These are phyloP conservation scores for Diaperis boleti DNA, from an alignment of 2,888 invertebrate species.

Conservation along the genomic window DNA sequence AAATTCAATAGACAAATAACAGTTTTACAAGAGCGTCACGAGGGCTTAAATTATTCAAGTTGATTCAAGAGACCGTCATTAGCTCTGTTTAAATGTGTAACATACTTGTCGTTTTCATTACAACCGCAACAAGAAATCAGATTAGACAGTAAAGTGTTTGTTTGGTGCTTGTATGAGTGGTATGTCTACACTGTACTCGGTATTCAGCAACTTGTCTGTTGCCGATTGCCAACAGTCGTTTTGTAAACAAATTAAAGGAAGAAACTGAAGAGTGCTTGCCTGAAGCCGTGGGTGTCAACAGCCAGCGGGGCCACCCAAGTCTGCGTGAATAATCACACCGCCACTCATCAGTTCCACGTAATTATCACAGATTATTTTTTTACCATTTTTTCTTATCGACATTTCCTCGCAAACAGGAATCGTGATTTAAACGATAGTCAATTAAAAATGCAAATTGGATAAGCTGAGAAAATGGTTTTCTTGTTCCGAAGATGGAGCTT, in stretches of 20 bases:
- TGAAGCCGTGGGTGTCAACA: slow-evolving; percentile 33
- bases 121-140: slow-evolving; percentile 52
- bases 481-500: slow-evolving; percentile 21
- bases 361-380: slow-evolving; percentile 35
- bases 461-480: slow-evolving; percentile 35
- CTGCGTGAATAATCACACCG: slow-evolving; percentile 22
- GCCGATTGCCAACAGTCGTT: slow-evolving; percentile 42
- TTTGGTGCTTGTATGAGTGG: slow-evolving; percentile 44
- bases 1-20: too few species aligned
- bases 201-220: slow-evolving; percentile 42
- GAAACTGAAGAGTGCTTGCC: slow-evolving; percentile 32
- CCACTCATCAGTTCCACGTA: slow-evolving; percentile 37
- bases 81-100: slow-evolving; percentile 6
- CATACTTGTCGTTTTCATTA: slow-evolving; percentile 29
- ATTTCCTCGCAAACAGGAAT: too few species aligned
- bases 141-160: slow-evolving; percentile 54
- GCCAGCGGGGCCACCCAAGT: slow-evolving; percentile 39
- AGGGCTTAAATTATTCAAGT: not conserved
- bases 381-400: slow-evolving; percentile 11
- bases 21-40: too few species aligned
- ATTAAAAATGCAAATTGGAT: slow-evolving; percentile 48
- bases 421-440: slow-evolving; percentile 17
- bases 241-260: slow-evolving; percentile 40
- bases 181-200: slow-evolving; percentile 33
- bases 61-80: slow-evolving; percentile 14